Conservation (phyloP, 2,113 vertebrate species). For the Sinocyclocheilus rhinocerous region DNA sequence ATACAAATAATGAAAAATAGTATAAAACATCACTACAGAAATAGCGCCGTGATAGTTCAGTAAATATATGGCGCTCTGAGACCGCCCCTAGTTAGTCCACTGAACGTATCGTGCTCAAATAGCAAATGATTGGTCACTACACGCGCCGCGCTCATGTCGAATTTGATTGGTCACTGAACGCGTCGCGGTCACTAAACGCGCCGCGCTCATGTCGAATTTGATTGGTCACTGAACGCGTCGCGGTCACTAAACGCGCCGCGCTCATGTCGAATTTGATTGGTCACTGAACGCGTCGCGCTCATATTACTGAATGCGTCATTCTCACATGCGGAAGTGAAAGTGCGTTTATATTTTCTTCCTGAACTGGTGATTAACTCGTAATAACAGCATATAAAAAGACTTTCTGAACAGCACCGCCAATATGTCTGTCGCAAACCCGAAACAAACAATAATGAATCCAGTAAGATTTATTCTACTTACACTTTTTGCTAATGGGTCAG, state of each 20-base stretch:
- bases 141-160: neutral
- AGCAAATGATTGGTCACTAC: neutral
- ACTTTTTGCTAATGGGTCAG: neutral
- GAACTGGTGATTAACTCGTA: neutral
- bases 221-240: no score
- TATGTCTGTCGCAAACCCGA: conserved; percentile 70
- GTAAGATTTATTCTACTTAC: conserved; percentile 54
- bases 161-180: neutral
- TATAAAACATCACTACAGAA: neutral
- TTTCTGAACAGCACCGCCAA: neutral
- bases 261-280: neutral
- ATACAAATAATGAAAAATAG: no score
- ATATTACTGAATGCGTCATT: neutral
- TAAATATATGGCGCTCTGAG: neutral
- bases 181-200: no score
- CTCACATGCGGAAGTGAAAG: conserved; percentile 49
- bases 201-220: no score
- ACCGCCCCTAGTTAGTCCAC: no score
- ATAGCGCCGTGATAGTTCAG: neutral
- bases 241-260: no score
- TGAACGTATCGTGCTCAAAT: neutral
- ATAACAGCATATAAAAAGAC: neutral
- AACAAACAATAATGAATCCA: conserved; percentile 70
- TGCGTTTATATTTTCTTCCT: neutral
- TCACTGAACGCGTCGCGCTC: neutral